A percentile compares a stretch with the other conserved stretches of the same genome.
phyloP scores from a whole-genome alignment of 2,113 vertebrate genomes.

The Bubo scandiacus region DNA sequence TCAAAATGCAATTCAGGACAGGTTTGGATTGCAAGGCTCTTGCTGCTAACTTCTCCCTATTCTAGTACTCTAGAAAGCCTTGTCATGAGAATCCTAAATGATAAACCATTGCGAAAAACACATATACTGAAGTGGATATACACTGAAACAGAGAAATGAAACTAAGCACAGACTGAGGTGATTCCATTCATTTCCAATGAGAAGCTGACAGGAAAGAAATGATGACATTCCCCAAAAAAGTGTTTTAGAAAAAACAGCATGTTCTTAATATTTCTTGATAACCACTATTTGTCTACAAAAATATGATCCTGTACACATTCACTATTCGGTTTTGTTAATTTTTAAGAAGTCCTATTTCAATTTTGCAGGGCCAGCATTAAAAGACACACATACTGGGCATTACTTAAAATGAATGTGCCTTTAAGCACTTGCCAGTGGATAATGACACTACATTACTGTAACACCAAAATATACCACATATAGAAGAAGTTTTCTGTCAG shows the following conservation, averaged over 20 bases:
- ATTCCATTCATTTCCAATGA: accelerated
- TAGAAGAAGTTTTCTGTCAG: neutral
- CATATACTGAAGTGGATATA: neutral
- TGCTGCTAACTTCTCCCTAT: neutral
- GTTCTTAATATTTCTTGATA: neutral
- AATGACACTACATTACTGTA: neutral
- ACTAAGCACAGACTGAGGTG: neutral
- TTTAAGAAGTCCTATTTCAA: neutral
- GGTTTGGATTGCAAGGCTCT: neutral
- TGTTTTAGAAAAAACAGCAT: neutral
- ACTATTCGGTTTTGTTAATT: neutral
- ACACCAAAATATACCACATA: neutral
- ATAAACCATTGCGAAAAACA: neutral
- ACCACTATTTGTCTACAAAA: neutral
- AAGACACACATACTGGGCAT: neutral
- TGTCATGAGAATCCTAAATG: neutral
- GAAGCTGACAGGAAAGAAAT: neutral
- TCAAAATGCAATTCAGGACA: neutral
- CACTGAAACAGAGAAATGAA: neutral
- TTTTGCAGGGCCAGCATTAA: neutral
- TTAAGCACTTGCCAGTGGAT: neutral
- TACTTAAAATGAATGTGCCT: neutral
- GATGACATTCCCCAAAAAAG: accelerated
- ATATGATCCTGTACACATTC: neutral
- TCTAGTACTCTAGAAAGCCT: neutral